phyloP scores from a whole-genome alignment of 2,113 vertebrate genomes.

The Colius striatus region DNA sequence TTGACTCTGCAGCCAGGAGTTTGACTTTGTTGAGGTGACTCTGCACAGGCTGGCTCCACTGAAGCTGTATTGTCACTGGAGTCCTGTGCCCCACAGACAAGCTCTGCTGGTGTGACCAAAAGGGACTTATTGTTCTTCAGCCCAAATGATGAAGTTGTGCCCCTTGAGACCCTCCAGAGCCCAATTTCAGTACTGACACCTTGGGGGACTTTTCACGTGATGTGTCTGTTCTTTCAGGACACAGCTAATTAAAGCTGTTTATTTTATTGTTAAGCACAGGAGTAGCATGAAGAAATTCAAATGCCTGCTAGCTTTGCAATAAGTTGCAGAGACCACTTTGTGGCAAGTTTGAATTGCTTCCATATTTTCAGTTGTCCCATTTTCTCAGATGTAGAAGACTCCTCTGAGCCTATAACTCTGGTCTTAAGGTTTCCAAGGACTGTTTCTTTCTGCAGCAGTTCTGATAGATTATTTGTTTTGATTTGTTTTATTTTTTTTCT shows the following conservation, averaged over 20 bases:
- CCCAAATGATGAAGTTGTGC: not conserved
- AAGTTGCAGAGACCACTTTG: not conserved
- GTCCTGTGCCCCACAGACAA: accelerated
- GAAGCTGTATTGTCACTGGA: accelerated
- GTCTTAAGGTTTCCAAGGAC: not conserved
- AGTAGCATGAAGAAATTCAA: not conserved
- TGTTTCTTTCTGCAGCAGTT: not conserved
- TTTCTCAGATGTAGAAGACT: not conserved
- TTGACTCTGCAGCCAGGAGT: not conserved
- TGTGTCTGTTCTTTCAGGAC: not conserved
- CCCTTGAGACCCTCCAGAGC: not conserved
- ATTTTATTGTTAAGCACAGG: not conserved
- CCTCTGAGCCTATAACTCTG: not conserved
- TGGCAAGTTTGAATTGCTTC: not conserved
- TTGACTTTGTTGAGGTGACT: not conserved
- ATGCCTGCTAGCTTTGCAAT: not conserved
- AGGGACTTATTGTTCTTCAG: not conserved
- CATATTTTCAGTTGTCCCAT: not conserved
- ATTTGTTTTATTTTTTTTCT: not conserved
- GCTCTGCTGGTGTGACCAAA: not conserved
- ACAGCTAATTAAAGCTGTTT: not conserved
- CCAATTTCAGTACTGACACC: not conserved
- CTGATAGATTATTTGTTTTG: not conserved
- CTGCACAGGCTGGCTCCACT: not conserved
- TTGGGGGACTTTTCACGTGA: not conserved